phyloP scores from a whole-genome alignment of 2,888 invertebrate species.

The Zeuzera pyrina region DNA sequence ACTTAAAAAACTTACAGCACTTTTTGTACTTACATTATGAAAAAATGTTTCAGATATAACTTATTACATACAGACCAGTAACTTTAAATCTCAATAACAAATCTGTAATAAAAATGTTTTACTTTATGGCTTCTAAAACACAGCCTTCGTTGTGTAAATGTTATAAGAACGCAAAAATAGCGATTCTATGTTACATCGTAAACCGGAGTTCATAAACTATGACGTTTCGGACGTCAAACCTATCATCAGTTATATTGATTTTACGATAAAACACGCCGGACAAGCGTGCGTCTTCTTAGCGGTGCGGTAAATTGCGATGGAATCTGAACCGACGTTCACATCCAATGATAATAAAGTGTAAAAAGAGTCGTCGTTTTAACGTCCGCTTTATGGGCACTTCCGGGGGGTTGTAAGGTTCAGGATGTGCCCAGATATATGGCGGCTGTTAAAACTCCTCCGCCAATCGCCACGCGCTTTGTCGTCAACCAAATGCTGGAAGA shows the following conservation, averaged over 20 bases:
- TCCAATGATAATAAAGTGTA: conserved; percentile 73
- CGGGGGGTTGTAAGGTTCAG: conserved; percentile 54
- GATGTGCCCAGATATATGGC: conserved; percentile 52
- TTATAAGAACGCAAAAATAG: conserved; percentile 26
- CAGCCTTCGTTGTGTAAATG: neutral
- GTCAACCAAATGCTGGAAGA: conserved; percentile 24
- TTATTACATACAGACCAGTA: too few species aligned
- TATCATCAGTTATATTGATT: conserved; percentile 64
- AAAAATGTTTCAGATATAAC: too few species aligned
- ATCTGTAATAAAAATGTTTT: too few species aligned
- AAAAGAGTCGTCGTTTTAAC: conserved; percentile 71
- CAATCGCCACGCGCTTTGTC: conserved; percentile 43
- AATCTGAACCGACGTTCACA: conserved; percentile 68
- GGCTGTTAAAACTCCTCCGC: conserved; percentile 45
- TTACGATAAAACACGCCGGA: conserved; percentile 54
- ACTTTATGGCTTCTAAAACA: too few species aligned
- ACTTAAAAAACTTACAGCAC: too few species aligned
- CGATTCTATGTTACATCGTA: conserved; percentile 45
- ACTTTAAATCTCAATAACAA: too few species aligned
- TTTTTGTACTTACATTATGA: too few species aligned
- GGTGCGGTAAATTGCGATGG: conserved; percentile 58
- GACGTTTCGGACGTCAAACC: conserved; percentile 43
- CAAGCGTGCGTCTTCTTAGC: conserved; percentile 41
- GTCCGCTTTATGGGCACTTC: conserved; percentile 67
- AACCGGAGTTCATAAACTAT: conserved; percentile 56